Base-by-base conservation (phyloP, 2,797 vertebrate genomes). In the Scyliorhinus canicula region DNA sequence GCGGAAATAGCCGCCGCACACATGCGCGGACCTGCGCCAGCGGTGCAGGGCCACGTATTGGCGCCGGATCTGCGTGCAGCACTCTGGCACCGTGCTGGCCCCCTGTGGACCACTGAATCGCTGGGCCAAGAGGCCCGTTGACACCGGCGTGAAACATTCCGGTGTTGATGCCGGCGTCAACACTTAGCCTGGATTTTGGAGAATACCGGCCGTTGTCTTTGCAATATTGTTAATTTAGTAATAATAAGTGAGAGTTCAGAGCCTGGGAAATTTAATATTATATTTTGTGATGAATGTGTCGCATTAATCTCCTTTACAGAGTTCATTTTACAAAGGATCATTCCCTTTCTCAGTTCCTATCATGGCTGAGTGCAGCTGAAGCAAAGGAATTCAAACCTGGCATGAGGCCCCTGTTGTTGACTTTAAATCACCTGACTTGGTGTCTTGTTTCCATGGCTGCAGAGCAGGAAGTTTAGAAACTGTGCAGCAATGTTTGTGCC, bases 391-490 rank as follows among this genome's bases (percentile, higher is more conserved):
- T 60, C 35, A 55, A n/a, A 90, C 31, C 35, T 60, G 40, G 67
- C 40, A 0, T 52, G 47, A 50, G 47, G 44, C 63, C 65, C 44
- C 7, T 6, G 65, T 74, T 93, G 26, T 69, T 94, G 65, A 7
- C 93, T 52, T 71, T 21, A 11, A 71, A 31, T 93, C 93, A 93
- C 9, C 93, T 93, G 93, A 94, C 47, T 74, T 74, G 31, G 93
- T 69, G 67, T 55, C 67, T 35, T 55, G 93, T 94, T 69, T 74
- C 93, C 67, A 94, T 94, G 93, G 44, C 31, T 74, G 67, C 93
- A 55, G n/a, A 93, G 65, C 93, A 94, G 91, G 63, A 93, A 71
- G 63, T 94, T 94, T 69, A 28, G 50, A 71, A 50, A 74, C 91
- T 67, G 26, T 71, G 63, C 65, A 52, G 67, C 57, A 7, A 8